These are phyloP conservation scores for Slavum lentiscoides DNA, from an alignment of 2,888 invertebrate species.

Conservation along the genomic window DNA sequence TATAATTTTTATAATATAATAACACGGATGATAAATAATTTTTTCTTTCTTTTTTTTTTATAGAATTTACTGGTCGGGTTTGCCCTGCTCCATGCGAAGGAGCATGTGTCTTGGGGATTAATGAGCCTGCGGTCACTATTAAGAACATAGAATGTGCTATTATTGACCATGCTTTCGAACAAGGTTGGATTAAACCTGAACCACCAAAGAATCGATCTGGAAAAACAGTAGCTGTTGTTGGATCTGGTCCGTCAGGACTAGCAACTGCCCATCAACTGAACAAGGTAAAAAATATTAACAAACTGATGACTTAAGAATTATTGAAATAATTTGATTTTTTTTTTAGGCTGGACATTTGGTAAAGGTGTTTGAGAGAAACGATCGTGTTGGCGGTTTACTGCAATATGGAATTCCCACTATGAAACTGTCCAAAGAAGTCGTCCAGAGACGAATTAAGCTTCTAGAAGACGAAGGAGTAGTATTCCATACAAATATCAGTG, in stretches of 20 bases:
- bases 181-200: constrained; percentile 89
- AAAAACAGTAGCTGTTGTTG: constrained; percentile 84
- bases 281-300: constrained; percentile 63
- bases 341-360: constrained; percentile 86
- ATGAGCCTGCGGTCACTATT: constrained; percentile 95
- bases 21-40: neutral
- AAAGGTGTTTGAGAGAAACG: constrained; percentile 95
- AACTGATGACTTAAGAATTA: neutral
- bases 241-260: constrained; percentile 91
- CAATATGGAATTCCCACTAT: constrained; percentile 99
- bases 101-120: constrained; percentile 94
- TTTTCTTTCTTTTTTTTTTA: constrained; percentile 52
- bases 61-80: constrained; percentile 89
- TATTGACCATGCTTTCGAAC: constrained; percentile 96
- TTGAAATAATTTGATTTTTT: neutral
- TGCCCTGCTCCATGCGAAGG: constrained; percentile 98
- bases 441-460: constrained; percentile 83
- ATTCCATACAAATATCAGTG: constrained; percentile 87
- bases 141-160: constrained; percentile 99
- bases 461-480: constrained; percentile 85
- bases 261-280: constrained; percentile 97
- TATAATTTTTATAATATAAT: neutral
- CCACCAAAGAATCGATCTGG: constrained; percentile 76
- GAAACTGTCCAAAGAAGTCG: constrained; percentile 94
- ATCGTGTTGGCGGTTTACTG: constrained; percentile 89